phyloP scores from a whole-genome alignment of 1,140 invertebrate species.

The Gryllus bimaculatus region DNA sequence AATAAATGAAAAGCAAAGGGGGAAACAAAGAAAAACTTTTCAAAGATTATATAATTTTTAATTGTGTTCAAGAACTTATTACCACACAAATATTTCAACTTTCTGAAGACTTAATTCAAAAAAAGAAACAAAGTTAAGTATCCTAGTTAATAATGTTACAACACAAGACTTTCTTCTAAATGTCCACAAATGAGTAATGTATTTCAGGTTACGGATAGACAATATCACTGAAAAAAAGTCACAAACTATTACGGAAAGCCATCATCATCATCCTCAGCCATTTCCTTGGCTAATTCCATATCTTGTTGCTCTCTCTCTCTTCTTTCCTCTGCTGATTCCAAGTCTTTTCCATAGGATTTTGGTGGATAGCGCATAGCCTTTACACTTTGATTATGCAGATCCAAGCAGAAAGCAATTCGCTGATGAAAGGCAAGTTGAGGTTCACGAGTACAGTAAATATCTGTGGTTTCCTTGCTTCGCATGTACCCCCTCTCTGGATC shows the following conservation, averaged over 20 bases:
- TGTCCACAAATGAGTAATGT: neutral
- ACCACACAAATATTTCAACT: too few species aligned
- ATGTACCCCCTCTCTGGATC: conserved; percentile 94
- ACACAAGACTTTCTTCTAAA: neutral
- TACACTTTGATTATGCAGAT: conserved; percentile 95
- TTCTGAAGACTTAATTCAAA: too few species aligned
- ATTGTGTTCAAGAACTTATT: too few species aligned
- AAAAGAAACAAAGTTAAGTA: too few species aligned
- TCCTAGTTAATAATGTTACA: neutral
- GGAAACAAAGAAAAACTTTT: too few species aligned
- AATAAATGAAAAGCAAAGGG: too few species aligned
- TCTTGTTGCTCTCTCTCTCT: conserved; percentile 95
- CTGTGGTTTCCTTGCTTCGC: conserved; percentile 92
- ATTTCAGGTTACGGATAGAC: neutral
- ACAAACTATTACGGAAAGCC: conserved; percentile 50
- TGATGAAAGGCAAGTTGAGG: conserved; percentile 96
- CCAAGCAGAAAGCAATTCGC: conserved; percentile 93
- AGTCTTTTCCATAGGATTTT: conserved; percentile 95
- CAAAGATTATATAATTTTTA: too few species aligned
- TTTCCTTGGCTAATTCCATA: conserved; percentile 94
- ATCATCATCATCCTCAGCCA: conserved; percentile 98
- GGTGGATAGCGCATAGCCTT: conserved; percentile 99
- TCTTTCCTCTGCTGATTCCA: conserved; percentile 94
- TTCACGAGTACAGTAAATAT: conserved; percentile 95
- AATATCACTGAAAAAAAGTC: neutral